Conservation (phyloP, 2,113 vertebrate species). For the Mugil cephalus region DNA sequence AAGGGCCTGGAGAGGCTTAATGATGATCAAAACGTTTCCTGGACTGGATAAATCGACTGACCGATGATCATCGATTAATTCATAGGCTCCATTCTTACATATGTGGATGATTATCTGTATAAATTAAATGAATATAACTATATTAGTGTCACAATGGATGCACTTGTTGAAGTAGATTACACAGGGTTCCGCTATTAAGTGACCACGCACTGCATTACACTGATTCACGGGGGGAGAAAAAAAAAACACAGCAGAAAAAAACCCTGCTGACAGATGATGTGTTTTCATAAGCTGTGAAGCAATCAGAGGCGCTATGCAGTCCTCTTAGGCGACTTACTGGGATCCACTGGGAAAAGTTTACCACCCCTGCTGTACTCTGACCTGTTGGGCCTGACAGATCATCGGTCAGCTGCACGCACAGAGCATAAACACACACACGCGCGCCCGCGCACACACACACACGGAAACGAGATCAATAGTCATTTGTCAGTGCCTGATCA, state of each 20-base stretch:
- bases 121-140: too few relatives aligned
- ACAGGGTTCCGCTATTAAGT: not conserved
- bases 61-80: too few relatives aligned
- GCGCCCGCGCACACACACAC: not conserved
- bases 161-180: slow-evolving; percentile 19
- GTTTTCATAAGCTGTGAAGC: slow-evolving; percentile 26
- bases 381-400: slow-evolving; percentile 72
- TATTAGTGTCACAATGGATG: not conserved
- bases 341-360: slow-evolving; percentile 54
- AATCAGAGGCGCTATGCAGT: slow-evolving; percentile 6
- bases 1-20: too few relatives aligned
- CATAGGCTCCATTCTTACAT: too few relatives aligned
- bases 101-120: too few relatives aligned
- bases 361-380: slow-evolving; percentile 67
- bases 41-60: too few relatives aligned
- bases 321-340: not conserved
- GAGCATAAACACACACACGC: not conserved
- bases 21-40: too few relatives aligned
- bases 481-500: not conserved
- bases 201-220: slow-evolving; percentile 14
- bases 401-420: slow-evolving; percentile 17
- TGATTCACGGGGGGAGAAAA: not conserved
- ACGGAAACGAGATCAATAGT: not conserved
- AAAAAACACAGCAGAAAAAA: slow-evolving; percentile 2
- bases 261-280: slow-evolving; percentile 23